These are phyloP conservation scores for Plutella xylostella DNA, from an alignment of 2,888 invertebrate genomes.

Conservation along the genomic window DNA sequence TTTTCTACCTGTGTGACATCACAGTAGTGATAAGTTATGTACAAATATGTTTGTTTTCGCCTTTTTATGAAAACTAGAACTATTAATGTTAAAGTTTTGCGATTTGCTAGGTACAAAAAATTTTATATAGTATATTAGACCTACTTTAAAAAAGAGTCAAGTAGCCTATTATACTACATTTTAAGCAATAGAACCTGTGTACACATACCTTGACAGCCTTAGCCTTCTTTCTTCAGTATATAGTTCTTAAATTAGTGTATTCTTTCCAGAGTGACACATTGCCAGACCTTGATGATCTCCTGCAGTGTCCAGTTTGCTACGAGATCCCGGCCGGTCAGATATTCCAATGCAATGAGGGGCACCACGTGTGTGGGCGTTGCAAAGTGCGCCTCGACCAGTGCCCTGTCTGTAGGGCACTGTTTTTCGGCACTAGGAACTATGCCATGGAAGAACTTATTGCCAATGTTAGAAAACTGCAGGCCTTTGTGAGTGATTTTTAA, in stretches of 20 bases:
- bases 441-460: constrained; percentile 65
- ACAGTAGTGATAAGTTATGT: too few relatives aligned
- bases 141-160: background rate
- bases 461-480: constrained; percentile 53
- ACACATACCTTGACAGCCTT: background rate
- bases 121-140: background rate
- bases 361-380: constrained; percentile 67
- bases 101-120: background rate
- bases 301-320: constrained; percentile 71
- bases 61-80: too few relatives aligned
- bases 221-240: too few relatives aligned
- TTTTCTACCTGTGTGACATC: too few relatives aligned
- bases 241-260: background rate
- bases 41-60: too few relatives aligned
- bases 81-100: too few relatives aligned
- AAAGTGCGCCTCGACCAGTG: constrained; percentile 54
- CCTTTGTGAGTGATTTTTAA: constrained; percentile 51
- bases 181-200: background rate
- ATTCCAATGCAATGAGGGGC: constrained; percentile 66
- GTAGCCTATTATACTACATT: background rate
- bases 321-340: constrained; percentile 59
- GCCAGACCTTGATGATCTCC: constrained; percentile 62
- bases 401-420: constrained; percentile 62
- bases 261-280: constrained; percentile 42
- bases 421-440: constrained; percentile 66